These are phyloP conservation scores for Trichogramma pretiosum DNA, from an alignment of 1,140 invertebrate genomes.

Conservation along the genomic window DNA sequence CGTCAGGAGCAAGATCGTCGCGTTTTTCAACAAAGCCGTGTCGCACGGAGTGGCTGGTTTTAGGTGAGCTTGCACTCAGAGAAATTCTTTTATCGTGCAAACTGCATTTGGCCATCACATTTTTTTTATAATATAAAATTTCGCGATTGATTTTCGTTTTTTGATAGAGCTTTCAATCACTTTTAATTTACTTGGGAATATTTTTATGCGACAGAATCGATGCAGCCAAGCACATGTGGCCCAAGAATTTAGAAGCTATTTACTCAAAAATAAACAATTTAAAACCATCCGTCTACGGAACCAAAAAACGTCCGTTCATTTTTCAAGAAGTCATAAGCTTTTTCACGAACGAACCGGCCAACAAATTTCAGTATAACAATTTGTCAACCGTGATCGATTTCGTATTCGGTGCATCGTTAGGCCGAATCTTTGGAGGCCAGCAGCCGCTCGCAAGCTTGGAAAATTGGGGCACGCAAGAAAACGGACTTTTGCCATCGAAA, in stretches of 20 bases:
- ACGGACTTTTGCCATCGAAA: conserved; percentile 41
- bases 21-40: conserved; percentile 54
- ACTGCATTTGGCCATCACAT: too few species aligned
- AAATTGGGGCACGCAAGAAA: conserved; percentile 40
- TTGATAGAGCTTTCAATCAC: too few species aligned
- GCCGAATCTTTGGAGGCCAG: conserved; percentile 32
- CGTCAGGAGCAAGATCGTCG: conserved; percentile 51
- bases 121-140: too few species aligned
- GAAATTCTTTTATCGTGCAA: too few species aligned
- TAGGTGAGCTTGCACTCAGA: conserved; percentile 45
- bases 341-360: conserved; percentile 49
- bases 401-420: conserved; percentile 47
- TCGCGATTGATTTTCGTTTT: too few species aligned
- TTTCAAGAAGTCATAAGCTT: conserved; percentile 78
- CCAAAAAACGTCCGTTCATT: conserved; percentile 54
- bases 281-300: conserved; percentile 52
- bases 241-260: conserved; percentile 57
- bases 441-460: conserved; percentile 46
- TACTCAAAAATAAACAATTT: conserved; percentile 53
- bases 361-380: conserved; percentile 48
- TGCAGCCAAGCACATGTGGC: conserved; percentile 79
- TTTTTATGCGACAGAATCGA: too few species aligned
- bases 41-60: conserved; percentile 61
- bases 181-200: too few species aligned
- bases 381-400: conserved; percentile 71